Evolutionary conservation across 2,113 vertebrate genomes (phyloP), one percentile per base, ranked within the genome.

Genomic region (Cariama cristata): DNA sequence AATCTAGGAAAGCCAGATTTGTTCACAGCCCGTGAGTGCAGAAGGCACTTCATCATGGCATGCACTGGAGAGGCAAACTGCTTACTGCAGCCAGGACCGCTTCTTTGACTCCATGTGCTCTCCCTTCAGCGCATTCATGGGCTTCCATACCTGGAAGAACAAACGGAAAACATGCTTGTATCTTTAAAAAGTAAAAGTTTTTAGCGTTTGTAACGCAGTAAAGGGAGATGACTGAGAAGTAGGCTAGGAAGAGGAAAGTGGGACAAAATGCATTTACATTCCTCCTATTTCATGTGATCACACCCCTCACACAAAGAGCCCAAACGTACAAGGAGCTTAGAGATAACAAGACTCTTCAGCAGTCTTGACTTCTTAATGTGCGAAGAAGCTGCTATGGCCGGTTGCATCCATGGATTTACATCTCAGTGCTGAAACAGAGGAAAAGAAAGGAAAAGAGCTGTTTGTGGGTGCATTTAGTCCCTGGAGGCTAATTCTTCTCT

Each of bases 101-200:
- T 8, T 33, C 16, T 33, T 44, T 44, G 21, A 12, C 44, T 40
- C 30, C 38, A 20, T 0, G 0, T 18, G 8, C 42, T 64, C 63
- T 53, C n/a, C 63, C 44, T 86, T 75, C 33, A 15, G 33, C 7
- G 6, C n/a, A 42, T 59, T 71, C 56, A 33, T 9, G 21, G 44
- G 8, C 44, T 71, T 59, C 50, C 56, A 47, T 7, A 28, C 16
- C 38, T 71, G 38, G 33, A 71, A 76, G 22, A 69, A 35, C 18
- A 27, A 45, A 81, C 16, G 52, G 49, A 40, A 69, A n/a, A 9
- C 0, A 0, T n/a, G 35, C 12, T 50, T 26, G 1, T 26, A 18
- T 62, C 80, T 85, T 50, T 33, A 21, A 47, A 66, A 64, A 50
- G 30, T 14, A 33, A 23, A 93, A 56, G 27, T n/a, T 79, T 14